A percentile compares a stretch with the other conserved stretches of the same genome.
phyloP scores from a whole-genome alignment of 2,888 invertebrate species.

The Nomada fabriciana region DNA sequence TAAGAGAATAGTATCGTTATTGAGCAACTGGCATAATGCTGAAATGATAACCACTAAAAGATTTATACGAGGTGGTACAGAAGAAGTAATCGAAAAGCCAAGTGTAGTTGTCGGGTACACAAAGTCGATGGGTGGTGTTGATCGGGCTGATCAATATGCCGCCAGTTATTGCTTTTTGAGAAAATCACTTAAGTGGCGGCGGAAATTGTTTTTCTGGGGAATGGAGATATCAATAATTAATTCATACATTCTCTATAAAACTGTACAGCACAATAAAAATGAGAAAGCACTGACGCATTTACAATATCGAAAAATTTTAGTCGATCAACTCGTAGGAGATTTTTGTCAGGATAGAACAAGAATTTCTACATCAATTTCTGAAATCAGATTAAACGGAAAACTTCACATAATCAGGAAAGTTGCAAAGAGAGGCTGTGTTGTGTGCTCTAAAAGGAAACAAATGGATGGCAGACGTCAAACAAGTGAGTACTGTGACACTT shows the following conservation, averaged over 20 bases:
- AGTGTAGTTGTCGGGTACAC: conserved; percentile 11
- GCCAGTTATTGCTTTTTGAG: too few species aligned
- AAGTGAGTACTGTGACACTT: too few species aligned
- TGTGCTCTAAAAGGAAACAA: too few species aligned
- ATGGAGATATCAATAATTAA: conserved; percentile 50
- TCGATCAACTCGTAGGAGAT: too few species aligned
- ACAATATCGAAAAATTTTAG: conserved; percentile 34
- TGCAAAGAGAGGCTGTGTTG: conserved; percentile 29
- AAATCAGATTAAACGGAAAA: conserved; percentile 44
- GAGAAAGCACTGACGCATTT: conserved; percentile 45
- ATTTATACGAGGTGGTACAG: conserved; percentile 32
- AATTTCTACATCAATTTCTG: conserved; percentile 22
- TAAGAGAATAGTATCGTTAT: conserved; percentile 57
- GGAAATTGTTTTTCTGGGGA: conserved; percentile 54
- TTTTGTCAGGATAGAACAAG: too few species aligned
- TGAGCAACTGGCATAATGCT: conserved; percentile 52
- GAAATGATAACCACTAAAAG: conserved; percentile 43
- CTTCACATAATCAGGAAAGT: conserved; percentile 38
- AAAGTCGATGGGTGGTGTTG: too few species aligned
- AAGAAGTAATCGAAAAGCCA: conserved; percentile 27
- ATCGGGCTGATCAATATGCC: too few species aligned
- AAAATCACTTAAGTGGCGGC: too few species aligned
- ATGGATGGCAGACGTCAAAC: too few species aligned
- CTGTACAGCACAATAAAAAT: conserved; percentile 43
- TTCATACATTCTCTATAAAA: conserved; percentile 32